Percentiles rank a stretch among this genome's conserved stretches.
Conservation (phyloP, 2,888 invertebrate genomes). For the Hybos culiciformis region DNA sequence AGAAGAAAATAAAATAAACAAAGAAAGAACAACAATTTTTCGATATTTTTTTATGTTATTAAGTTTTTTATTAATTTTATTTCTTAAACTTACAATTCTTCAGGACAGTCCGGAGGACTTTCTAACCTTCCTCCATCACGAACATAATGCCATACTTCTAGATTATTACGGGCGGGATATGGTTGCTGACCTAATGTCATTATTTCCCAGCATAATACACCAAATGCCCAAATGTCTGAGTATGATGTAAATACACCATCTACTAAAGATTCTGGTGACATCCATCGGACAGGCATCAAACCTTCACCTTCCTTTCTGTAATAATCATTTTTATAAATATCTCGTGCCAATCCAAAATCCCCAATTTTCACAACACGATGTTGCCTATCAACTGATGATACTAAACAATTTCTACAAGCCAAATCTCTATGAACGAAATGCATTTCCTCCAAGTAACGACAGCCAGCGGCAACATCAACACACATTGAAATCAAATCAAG, state of each 20-base stretch:
- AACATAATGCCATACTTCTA: constrained; percentile 83
- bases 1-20: constrained; percentile 5
- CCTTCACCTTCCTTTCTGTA: constrained; percentile 90
- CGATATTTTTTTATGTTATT: not conserved
- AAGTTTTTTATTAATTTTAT: not conserved
- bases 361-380: constrained; percentile 59
- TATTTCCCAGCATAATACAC: constrained; percentile 92
- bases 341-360: constrained; percentile 92
- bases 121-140: constrained; percentile 75
- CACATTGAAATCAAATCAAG: constrained; percentile 84
- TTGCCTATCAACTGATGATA: constrained; percentile 54
- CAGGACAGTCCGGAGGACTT: constrained; percentile 71
- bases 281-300: constrained; percentile 89
- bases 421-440: constrained; percentile 95
- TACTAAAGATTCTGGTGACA: constrained; percentile 92
- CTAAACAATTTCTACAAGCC: constrained; percentile 90
- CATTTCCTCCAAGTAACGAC: constrained; percentile 90
- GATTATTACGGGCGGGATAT: constrained; percentile 84
- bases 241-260: constrained; percentile 95
- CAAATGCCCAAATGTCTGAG: constrained; percentile 94
- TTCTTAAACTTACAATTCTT: constrained; percentile 47
- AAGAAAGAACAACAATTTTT: not conserved
- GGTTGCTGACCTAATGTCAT: constrained; percentile 93
- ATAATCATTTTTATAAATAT: constrained; percentile 95
- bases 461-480: constrained; percentile 90